Evolutionary conservation across 1,140 invertebrate genomes (phyloP), one percentile per base, ranked within the genome.

Genomic region (Diabrotica undecimpunctata): DNA sequence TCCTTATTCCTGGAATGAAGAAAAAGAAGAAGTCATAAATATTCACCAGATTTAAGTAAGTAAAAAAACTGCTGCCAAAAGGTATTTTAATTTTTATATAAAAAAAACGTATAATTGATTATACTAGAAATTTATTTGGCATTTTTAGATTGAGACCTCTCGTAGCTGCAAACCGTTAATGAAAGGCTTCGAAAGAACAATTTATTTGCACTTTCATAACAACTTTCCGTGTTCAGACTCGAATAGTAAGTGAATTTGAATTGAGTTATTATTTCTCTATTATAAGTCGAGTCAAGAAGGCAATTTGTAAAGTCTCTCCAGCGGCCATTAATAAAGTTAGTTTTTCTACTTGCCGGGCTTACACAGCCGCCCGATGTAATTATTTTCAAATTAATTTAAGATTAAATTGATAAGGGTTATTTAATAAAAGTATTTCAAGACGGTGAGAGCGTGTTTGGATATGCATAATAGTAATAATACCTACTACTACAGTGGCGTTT

Each of bases 261-360:
- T 64, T 67, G 66, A 67, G 66, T 67, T 64, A 67, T 67, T 67
- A 67, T 67, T 64, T 67, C 52, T 25, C 61, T 53, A 58, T 67
- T 67, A 67, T 55, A 25, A 25, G 25, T 65, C 58, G 37, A 37
- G 53, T 65, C 10, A n/a, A 25, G 25, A 25, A 35, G 38, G 38
- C 38, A 12, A 57, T 57, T 57, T 37, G 25, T 57, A 37, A 46
- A 46, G 36, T 36, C n/a, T 57, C 12, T 57, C 38, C 12, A 51
- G 38, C 38, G 13, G 41, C 58, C 39, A 60, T 60, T 60, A 60
- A 60, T 60, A 38, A 60, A 50, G 58, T 46, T 46, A 46, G 41
- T 46, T 46, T 46, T 46, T 46, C 41, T 46, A 46, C 41, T 46
- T 46, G 5, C 41, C 41, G 41, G 41, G 41, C 41, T 46, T 46